These are phyloP conservation scores for Diadophis punctatus DNA, from an alignment of 2,113 vertebrate species.

Conservation along the genomic window DNA sequence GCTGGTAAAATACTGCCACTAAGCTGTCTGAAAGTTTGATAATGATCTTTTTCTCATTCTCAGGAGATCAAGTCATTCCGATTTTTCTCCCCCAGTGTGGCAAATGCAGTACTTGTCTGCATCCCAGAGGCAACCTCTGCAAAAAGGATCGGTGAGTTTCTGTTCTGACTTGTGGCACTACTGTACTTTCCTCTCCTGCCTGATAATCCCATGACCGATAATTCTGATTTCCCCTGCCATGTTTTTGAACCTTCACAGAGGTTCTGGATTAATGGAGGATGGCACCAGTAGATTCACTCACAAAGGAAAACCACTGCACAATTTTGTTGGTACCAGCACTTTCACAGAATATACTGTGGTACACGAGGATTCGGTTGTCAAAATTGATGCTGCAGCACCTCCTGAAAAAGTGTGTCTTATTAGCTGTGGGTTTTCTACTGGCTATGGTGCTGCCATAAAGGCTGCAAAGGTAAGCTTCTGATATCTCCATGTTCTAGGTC, in stretches of 20 bases:
- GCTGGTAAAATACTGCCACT: background rate
- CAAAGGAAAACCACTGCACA: slow-evolving; percentile 72
- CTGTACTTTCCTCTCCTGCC: background rate
- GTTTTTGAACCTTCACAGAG: background rate
- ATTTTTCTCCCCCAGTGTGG: slow-evolving; percentile 75
- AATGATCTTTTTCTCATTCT: background rate
- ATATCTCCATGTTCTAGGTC: rapidly evolving
- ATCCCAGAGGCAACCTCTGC: slow-evolving; percentile 76
- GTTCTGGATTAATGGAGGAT: slow-evolving; percentile 53
- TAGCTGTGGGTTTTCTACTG: slow-evolving; percentile 76
- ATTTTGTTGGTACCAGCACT: slow-evolving; percentile 75
- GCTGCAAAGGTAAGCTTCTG: slow-evolving; percentile 69
- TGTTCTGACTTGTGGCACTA: background rate
- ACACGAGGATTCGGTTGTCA: slow-evolving; percentile 65
- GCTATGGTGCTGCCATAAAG: slow-evolving; percentile 81
- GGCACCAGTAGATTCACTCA: slow-evolving; percentile 73
- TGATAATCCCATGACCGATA: rapidly evolving
- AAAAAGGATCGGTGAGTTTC: slow-evolving; percentile 67
- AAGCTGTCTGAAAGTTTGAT: background rate
- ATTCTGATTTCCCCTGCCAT: rapidly evolving
- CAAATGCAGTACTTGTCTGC: slow-evolving; percentile 75
- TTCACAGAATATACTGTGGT: slow-evolving; percentile 84
- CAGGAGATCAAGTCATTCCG: slow-evolving; percentile 85
- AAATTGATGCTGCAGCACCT: slow-evolving; percentile 75
- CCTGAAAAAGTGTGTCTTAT: slow-evolving; percentile 79